These are phyloP conservation scores for Uloborus diversus DNA, from an alignment of 1,140 invertebrate species.

Conservation along the genomic window DNA sequence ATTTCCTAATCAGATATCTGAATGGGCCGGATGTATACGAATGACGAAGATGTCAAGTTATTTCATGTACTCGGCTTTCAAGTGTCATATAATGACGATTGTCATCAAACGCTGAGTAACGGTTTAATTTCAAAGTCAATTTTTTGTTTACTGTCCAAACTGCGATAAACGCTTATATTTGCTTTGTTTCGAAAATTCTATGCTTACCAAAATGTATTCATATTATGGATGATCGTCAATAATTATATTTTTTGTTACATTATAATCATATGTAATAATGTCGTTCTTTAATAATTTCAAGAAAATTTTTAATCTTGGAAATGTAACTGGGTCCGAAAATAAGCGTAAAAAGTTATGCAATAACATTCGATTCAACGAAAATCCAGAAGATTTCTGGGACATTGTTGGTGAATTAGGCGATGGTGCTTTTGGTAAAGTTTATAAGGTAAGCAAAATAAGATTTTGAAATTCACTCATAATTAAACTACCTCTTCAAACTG, in stretches of 20 bases:
- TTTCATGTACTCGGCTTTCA: too few species aligned
- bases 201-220: background rate
- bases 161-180: background rate
- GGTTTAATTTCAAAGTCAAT: too few species aligned
- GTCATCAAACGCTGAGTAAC: too few species aligned
- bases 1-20: too few species aligned
- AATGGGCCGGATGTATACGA: too few species aligned
- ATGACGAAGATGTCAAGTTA: too few species aligned
- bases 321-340: conserved; percentile 25
- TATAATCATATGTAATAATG: conserved; percentile 9
- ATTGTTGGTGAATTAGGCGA: conserved; percentile 98
- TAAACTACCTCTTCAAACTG: too few species aligned
- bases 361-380: conserved; percentile 90
- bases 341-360: conserved; percentile 89
- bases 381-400: conserved; percentile 93
- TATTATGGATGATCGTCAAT: background rate
- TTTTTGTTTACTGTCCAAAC: background rate
- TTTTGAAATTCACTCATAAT: too few species aligned
- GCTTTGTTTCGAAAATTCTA: background rate
- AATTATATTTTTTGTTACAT: background rate
- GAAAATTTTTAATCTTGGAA: conserved; percentile 51
- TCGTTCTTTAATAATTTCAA: conserved; percentile 56
- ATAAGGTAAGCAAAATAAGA: conserved; percentile 71
- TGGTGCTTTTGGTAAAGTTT: conserved; percentile 98
- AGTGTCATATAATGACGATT: too few species aligned